phyloP scores from a whole-genome alignment of 1,140 invertebrate species.

The Megalopta genalis region DNA sequence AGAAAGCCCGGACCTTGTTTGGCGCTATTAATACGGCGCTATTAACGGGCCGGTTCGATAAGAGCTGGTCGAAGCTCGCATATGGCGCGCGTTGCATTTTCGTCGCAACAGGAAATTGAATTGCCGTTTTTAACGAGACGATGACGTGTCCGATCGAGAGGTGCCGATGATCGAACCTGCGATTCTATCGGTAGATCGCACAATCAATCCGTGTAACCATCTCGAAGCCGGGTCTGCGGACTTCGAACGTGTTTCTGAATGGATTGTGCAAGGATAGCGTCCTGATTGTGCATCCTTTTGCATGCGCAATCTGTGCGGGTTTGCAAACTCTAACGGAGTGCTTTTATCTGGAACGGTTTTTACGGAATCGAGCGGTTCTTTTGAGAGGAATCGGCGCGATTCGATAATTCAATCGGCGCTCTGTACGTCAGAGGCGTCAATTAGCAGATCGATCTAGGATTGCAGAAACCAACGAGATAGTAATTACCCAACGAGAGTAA shows the following conservation, averaged over 20 bases:
- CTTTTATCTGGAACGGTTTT: too few species aligned
- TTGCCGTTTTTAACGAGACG: not conserved
- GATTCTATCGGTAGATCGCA: too few species aligned
- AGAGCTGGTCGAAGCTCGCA: not conserved
- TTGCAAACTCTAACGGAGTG: too few species aligned
- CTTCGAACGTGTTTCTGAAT: too few species aligned
- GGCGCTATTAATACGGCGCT: conserved; percentile 43
- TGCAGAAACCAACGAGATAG: not conserved
- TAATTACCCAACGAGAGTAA: conserved; percentile 1
- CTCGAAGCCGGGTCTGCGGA: too few species aligned
- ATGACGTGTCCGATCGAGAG: too few species aligned
- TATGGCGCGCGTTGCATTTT: not conserved
- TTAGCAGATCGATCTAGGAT: not conserved
- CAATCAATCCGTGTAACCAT: too few species aligned
- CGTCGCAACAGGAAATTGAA: conserved; percentile 1
- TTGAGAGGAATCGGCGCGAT: not conserved
- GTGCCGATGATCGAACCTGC: too few species aligned
- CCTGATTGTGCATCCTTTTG: too few species aligned
- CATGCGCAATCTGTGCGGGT: too few species aligned
- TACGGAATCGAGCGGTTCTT: not conserved
- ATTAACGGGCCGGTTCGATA: too few species aligned
- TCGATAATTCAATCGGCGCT: not conserved
- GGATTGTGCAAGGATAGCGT: too few species aligned
- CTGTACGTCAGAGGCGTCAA: not conserved
- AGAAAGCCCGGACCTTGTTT: conserved; percentile 24